Conservation (phyloP, 2,888 invertebrate genomes). For the Ornithoptera alexandrae region DNA sequence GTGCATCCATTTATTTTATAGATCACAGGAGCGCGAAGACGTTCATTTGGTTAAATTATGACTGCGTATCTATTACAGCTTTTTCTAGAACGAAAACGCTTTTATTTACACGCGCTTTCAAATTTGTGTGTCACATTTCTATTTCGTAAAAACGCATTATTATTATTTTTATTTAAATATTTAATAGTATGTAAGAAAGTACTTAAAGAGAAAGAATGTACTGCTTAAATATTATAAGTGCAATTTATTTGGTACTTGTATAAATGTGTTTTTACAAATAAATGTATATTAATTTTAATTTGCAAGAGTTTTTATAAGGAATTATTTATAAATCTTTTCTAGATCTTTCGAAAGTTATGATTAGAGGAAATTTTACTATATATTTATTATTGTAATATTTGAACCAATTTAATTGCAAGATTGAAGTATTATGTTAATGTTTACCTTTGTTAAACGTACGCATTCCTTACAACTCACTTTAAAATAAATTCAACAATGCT, state of each 20-base stretch:
- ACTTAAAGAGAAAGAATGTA: no score
- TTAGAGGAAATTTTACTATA: not conserved
- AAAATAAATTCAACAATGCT: conserved; percentile 45
- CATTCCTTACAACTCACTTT: not conserved
- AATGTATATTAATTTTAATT: no score
- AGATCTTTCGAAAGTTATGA: not conserved
- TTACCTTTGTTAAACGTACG: not conserved
- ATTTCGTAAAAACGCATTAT: no score
- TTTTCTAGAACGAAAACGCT: conserved; percentile 31
- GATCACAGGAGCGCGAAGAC: conserved; percentile 64
- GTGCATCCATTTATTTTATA: conserved; percentile 67
- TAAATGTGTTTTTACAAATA: no score
- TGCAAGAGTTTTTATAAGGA: no score
- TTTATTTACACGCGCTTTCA: conserved; percentile 32
- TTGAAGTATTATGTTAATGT: not conserved
- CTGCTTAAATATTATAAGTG: no score
- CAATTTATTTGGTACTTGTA: no score
- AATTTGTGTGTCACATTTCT: not conserved
- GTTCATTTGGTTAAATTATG: conserved; percentile 60
- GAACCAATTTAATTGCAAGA: no score
- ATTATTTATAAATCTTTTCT: no score
- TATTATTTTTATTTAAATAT: no score
- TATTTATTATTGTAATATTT: not conserved
- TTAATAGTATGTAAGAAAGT: no score
- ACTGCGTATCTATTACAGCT: conserved; percentile 47